Conservation (phyloP, 1,140 invertebrate species). For the Drosophila micromelanica region DNA sequence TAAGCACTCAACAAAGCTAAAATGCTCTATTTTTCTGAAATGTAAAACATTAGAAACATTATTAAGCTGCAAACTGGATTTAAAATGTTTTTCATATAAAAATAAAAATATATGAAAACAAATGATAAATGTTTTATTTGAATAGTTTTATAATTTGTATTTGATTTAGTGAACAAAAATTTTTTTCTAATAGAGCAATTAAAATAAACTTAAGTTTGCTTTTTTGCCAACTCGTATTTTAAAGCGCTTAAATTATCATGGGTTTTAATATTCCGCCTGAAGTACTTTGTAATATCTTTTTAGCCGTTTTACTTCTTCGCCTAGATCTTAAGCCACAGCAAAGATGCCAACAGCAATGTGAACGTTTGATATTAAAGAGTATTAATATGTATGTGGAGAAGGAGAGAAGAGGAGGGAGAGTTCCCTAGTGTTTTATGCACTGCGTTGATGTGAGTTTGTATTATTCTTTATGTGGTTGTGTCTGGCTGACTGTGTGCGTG, state of each 20-base stretch:
- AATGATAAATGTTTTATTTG: too few species aligned
- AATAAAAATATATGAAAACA: not conserved
- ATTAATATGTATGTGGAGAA: constrained; percentile 20
- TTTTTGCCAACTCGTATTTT: too few species aligned
- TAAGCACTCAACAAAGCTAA: not conserved
- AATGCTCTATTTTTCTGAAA: not conserved
- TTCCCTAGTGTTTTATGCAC: constrained; percentile 15
- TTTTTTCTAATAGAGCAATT: too few species aligned
- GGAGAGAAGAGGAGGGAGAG: not conserved
- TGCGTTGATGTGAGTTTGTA: constrained; percentile 18
- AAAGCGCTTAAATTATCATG: not conserved
- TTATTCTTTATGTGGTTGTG: constrained; percentile 13
- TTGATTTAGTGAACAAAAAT: too few species aligned
- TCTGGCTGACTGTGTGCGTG: not conserved
- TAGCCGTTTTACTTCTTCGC: not conserved
- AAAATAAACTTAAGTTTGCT: too few species aligned
- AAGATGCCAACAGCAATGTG: not conserved
- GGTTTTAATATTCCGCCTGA: too few species aligned
- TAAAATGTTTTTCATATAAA: not conserved
- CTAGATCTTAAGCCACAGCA: not conserved
- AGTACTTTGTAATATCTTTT: too few species aligned
- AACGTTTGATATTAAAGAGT: constrained; percentile 25
- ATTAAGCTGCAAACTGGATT: too few species aligned
- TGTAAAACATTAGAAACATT: too few species aligned
- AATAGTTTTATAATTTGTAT: too few species aligned